Conservation (phyloP, 2,113 vertebrate genomes). For the Amphilophus citrinellus region DNA sequence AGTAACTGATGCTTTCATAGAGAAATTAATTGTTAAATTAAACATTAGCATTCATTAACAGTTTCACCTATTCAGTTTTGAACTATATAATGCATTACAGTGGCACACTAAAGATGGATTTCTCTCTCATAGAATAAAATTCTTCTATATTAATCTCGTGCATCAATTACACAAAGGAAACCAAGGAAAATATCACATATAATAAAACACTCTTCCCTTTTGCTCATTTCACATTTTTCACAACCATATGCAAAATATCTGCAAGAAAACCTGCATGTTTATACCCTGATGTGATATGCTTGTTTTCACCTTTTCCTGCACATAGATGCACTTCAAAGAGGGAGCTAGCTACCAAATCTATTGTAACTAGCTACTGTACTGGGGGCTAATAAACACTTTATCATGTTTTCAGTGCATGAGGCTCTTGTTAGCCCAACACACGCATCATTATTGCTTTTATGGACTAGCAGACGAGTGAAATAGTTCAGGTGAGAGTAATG, state of each 20-base stretch:
- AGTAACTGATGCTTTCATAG: neutral
- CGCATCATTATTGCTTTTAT: slow-evolving; percentile 22
- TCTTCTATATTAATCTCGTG: neutral
- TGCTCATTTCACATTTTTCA: neutral
- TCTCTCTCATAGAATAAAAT: neutral
- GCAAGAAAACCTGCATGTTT: neutral
- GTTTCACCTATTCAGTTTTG: neutral
- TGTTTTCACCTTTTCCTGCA: neutral
- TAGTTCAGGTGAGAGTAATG: slow-evolving; percentile 48
- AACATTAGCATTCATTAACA: neutral
- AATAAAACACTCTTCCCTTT: neutral
- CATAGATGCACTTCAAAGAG: neutral
- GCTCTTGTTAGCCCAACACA: neutral
- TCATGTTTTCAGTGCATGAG: slow-evolving; percentile 22
- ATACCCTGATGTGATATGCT: neutral
- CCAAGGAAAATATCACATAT: neutral
- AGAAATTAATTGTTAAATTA: neutral
- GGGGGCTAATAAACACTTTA: slow-evolving; percentile 26
- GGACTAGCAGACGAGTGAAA: slow-evolving; percentile 37
- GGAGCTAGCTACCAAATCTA: neutral
- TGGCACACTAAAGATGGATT: rapidly evolving
- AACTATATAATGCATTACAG: neutral
- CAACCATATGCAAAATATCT: neutral
- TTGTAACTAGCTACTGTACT: neutral
- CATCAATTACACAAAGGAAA: neutral